phyloP scores from a whole-genome alignment of 2,797 vertebrate genomes.

The Carduelis carduelis region DNA sequence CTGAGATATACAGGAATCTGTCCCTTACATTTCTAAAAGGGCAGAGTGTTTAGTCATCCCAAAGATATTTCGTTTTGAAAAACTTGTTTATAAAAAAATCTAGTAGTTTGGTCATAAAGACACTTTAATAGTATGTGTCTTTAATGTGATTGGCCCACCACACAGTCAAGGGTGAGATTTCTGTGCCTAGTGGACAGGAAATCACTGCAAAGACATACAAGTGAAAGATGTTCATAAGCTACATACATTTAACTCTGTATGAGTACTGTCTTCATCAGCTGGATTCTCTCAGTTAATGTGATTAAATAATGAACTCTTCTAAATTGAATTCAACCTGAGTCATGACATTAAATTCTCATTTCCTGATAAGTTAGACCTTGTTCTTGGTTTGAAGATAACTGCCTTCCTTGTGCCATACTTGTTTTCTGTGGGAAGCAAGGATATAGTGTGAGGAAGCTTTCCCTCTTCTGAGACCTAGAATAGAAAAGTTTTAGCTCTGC shows the following conservation, averaged over 20 bases:
- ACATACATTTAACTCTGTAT: neutral
- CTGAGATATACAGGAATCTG: neutral
- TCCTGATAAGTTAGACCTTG: neutral
- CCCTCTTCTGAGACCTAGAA: neutral
- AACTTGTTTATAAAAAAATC: neutral
- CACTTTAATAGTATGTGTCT: neutral
- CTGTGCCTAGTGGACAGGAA: neutral
- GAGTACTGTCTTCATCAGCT: neutral
- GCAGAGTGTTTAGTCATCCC: neutral
- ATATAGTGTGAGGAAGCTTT: neutral
- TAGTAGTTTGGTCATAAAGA: neutral
- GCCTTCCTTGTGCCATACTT: neutral
- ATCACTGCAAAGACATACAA: neutral
- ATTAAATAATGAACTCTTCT: neutral
- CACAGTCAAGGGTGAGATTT: rapidly evolving
- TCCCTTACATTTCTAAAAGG: neutral
- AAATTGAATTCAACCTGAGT: neutral
- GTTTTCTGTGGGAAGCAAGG: neutral
- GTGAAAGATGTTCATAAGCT: neutral
- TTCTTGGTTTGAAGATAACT: neutral
- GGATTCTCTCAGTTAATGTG: neutral
- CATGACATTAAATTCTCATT: neutral
- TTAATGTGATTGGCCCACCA: neutral
- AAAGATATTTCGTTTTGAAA: neutral
- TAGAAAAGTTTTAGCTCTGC: neutral